These are phyloP conservation scores for Sitodiplosis mosellana DNA, from an alignment of 1,140 invertebrate species.

Conservation along the genomic window DNA sequence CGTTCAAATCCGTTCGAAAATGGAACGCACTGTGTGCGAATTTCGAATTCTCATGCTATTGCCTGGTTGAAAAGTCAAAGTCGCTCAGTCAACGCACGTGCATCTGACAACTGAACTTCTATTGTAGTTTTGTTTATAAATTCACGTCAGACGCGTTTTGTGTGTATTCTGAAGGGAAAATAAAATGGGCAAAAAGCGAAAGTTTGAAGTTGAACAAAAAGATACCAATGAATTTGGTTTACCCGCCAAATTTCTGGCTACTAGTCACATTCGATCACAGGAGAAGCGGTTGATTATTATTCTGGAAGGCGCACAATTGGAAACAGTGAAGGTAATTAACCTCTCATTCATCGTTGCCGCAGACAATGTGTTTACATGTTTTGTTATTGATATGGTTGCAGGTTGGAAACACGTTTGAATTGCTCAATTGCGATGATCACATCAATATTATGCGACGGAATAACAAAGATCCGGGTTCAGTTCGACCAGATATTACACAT, in stretches of 20 bases:
- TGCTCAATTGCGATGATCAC: constrained; percentile 91
- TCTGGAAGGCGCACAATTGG: constrained; percentile 83
- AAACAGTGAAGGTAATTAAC: constrained; percentile 78
- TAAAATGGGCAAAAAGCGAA: constrained; percentile 1
- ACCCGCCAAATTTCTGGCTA: constrained; percentile 20
- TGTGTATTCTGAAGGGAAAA: too few species aligned
- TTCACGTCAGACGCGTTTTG: too few species aligned
- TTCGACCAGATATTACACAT: constrained; percentile 87
- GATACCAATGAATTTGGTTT: constrained; percentile 23
- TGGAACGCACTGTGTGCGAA: too few species aligned
- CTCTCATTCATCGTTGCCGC: not conserved
- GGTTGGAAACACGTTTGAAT: constrained; percentile 61
- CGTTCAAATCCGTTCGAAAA: too few species aligned
- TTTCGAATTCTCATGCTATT: too few species aligned
- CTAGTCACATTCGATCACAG: constrained; percentile 24
- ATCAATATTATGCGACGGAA: constrained; percentile 63
- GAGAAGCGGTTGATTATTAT: constrained; percentile 87
- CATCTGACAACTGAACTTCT: too few species aligned
- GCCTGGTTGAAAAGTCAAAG: too few species aligned
- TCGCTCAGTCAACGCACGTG: too few species aligned
- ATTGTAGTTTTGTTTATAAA: too few species aligned
- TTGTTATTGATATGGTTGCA: constrained; percentile 2
- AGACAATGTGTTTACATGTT: constrained; percentile 3
- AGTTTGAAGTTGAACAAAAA: not conserved
- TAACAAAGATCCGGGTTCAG: constrained; percentile 63